A percentile compares a stretch with the other conserved stretches of the same genome.
Conservation (phyloP, 2,797 vertebrate species). For the Urocyon cinereoargenteus region DNA sequence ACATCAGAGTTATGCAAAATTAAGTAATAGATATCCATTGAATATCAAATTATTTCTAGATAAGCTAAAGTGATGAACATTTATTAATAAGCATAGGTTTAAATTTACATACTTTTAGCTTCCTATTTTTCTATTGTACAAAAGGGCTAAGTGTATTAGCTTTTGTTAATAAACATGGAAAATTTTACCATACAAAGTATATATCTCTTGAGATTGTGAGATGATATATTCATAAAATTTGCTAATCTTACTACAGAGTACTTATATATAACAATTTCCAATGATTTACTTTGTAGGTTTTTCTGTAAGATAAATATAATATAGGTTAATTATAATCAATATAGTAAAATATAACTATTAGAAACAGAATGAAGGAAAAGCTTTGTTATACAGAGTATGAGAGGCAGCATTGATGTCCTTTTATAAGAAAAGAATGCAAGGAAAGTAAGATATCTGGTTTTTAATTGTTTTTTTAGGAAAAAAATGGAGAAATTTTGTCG, state of each 20-base stretch:
- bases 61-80: neutral
- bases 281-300: neutral
- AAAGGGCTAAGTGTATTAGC: neutral
- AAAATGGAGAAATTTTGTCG: neutral
- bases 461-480: neutral
- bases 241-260: neutral
- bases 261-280: neutral
- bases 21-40: neutral
- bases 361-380: neutral
- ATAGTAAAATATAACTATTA: neutral
- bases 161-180: neutral
- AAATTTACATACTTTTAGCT: neutral
- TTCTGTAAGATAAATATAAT: neutral
- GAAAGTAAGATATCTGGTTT: neutral
- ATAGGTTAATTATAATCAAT: neutral
- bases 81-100: neutral
- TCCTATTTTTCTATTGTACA: neutral
- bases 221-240: neutral
- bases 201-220: neutral
- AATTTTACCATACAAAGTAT: neutral
- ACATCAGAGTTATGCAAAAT: neutral
- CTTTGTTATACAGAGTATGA: neutral
- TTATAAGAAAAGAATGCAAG: neutral
- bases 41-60: neutral
- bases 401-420: neutral